Conservation (phyloP, 35 echinoderm and acorn worm genomes). For the Strongylocentrotus purpuratus region DNA sequence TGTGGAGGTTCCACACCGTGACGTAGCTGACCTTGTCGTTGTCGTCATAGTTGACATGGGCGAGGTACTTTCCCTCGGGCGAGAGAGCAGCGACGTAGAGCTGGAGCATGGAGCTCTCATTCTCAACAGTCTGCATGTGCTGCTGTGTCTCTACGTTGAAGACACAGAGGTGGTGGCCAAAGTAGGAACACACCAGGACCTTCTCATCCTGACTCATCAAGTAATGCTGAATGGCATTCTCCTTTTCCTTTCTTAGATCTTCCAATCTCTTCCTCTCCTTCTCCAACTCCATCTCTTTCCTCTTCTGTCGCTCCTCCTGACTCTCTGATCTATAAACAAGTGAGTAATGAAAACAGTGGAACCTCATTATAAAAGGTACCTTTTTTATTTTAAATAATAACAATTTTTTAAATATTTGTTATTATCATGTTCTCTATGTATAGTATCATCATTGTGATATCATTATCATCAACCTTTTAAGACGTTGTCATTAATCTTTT, state of each 20-base stretch:
- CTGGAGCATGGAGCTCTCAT: conserved; percentile 89
- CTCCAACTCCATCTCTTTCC: conserved; percentile 74
- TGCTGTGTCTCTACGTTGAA: conserved; percentile 79
- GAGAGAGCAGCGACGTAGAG: conserved; percentile 79
- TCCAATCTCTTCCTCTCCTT: conserved; percentile 89
- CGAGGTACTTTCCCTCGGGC: conserved; percentile 62
- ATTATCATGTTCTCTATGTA: no score
- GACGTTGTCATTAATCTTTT: no score
- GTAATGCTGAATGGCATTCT: conserved; percentile 94
- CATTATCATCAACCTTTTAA: no score
- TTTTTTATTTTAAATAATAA: no score
- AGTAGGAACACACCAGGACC: conserved; percentile 87
- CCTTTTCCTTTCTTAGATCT: conserved; percentile 84
- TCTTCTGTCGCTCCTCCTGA: conserved; percentile 52
- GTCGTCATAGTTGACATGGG: conserved; percentile 91
- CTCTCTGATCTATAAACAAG: conserved; percentile 63
- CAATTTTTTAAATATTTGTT: no score
- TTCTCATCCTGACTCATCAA: conserved; percentile 84
- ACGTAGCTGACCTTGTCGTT: conserved; percentile 89
- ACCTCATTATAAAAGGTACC: not conserved
- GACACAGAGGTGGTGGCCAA: conserved; percentile 93
- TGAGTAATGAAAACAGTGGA: not conserved
- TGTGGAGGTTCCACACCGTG: conserved; percentile 88
- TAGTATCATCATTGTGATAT: no score
- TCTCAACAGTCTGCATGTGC: conserved; percentile 83